Evolutionary conservation across 2,113 vertebrate genomes (phyloP).

Genomic region (Antennarius striatus): DNA sequence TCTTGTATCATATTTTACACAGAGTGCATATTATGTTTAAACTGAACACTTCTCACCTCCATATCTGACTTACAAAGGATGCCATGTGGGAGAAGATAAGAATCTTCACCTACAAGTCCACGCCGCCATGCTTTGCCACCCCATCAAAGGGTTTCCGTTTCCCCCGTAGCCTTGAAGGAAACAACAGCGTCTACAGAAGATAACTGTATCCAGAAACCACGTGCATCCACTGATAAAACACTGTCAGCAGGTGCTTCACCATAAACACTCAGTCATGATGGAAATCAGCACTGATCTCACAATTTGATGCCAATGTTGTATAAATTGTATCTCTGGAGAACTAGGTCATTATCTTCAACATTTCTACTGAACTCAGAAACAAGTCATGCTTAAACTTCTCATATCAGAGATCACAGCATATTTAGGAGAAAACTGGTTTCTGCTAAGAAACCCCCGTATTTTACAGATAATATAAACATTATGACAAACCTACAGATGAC

Average conservation of each 20-base stretch:
- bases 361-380: too few species aligned
- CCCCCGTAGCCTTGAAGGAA: not conserved
- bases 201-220: not conserved
- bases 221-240: not conserved
- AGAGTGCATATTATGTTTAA: not conserved
- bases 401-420: too few species aligned
- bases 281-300: not conserved
- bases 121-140: too few species aligned
- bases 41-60: not conserved
- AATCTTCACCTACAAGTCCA: not conserved
- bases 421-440: too few species aligned
- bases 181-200: not conserved
- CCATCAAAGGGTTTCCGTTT: not conserved
- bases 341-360: too few species aligned
- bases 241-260: constrained; percentile 18
- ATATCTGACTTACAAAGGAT: not conserved
- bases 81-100: not conserved
- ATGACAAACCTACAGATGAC: too few species aligned
- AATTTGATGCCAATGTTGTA: not conserved
- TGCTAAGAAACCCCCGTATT: too few species aligned
- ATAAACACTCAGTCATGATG: not conserved
- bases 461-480: too few species aligned
- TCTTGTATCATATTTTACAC: not conserved
- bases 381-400: too few species aligned
- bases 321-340: not conserved